Percentiles rank a stretch among this genome's conserved stretches.
These are phyloP conservation scores for Poeciliopsis infans DNA, from an alignment of 2,797 vertebrate genomes.

Conservation along the genomic window DNA sequence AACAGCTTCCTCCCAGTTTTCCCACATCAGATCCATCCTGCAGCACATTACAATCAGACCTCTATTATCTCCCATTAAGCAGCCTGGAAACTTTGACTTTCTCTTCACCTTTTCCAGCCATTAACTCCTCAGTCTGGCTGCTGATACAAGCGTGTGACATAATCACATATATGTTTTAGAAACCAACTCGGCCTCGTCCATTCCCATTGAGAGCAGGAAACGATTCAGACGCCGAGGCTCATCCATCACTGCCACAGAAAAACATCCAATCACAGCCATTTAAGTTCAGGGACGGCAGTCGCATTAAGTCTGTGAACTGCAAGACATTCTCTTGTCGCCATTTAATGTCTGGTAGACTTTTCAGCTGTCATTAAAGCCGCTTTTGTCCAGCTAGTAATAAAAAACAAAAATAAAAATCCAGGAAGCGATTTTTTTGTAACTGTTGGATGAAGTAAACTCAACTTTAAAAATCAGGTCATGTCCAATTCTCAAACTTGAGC, in stretches of 20 bases:
- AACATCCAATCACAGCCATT: conserved; percentile 30
- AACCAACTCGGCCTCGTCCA: conserved; percentile 12
- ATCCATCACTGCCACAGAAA: conserved; percentile 40
- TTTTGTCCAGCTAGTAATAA: neutral
- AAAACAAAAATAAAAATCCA: neutral
- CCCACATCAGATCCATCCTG: conserved; percentile 46
- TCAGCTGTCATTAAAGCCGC: conserved; percentile 15
- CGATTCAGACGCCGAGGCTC: conserved; percentile 11
- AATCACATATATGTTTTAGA: conserved; percentile 25
- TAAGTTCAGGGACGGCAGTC: conserved; percentile 10
- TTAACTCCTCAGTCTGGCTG: conserved; percentile 30
- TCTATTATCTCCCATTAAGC: conserved; percentile 57
- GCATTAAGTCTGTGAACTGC: conserved; percentile 9
- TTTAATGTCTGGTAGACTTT: conserved; percentile 8
- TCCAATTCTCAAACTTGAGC: neutral
- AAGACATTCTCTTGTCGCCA: conserved; percentile 6
- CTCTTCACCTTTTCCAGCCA: conserved; percentile 25
- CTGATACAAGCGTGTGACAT: conserved; percentile 20
- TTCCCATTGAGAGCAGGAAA: conserved; percentile 33
- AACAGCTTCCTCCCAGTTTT: conserved; percentile 49
- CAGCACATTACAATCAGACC: conserved; percentile 57
- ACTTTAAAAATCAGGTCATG: neutral
- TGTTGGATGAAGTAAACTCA: neutral
- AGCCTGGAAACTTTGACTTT: conserved; percentile 42
- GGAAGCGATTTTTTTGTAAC: neutral